Base-by-base conservation (phyloP, 2,797 vertebrate genomes). In the Anomalospiza imberbis region DNA sequence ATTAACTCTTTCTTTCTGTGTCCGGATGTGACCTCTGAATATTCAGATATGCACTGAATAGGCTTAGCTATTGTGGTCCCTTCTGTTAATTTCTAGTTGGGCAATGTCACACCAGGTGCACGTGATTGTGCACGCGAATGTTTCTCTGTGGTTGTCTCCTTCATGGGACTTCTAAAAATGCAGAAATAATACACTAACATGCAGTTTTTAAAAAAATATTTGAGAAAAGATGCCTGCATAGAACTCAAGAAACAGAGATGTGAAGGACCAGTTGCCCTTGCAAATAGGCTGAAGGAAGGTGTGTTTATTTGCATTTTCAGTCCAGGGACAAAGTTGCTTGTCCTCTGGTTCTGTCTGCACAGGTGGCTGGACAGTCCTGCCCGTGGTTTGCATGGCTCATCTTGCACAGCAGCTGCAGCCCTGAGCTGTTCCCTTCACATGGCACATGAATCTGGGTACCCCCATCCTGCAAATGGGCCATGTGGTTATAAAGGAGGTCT, bases 1-100 rank as follows among this genome's bases (percentile, higher is more conserved):
- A 17, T 87, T 88, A 94, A 78, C 76, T 63, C 60, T 53, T 85
- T 62, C 73, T 78, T 81, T 86, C 48, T 58, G 26, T 51, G 34
- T 21, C 19, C 0, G 7, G 45, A 9, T 40, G 14, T 76, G 74
- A 47, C 66, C 66, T 75, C 38, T 62, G 17, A 84, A 63, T 78
- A 85, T 58, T 70, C 8, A 73, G 34, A n/a, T 53, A 36, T 12
- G 18, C 21, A n/a, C 26, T 60, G n/a, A 77, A 40, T 40, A 77
- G 50, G 34, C 7, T 57, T 70, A 55, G 50, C 48, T 34, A 18
- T 25, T 75, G 24, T 74, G 36, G 32, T 36, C 51, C n/a, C 16
- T 83, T 68, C 61, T 72, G 19, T 48, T 71, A n/a, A 40, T 80
- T 79, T 89, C 45, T 74, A 24, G 12, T 10, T 73, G 57, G 38